Percentiles rank a stretch among this genome's conserved stretches.
These are phyloP conservation scores for Aphaenogaster ashmeadi DNA, from an alignment of 1,140 invertebrate species.

Conservation along the genomic window DNA sequence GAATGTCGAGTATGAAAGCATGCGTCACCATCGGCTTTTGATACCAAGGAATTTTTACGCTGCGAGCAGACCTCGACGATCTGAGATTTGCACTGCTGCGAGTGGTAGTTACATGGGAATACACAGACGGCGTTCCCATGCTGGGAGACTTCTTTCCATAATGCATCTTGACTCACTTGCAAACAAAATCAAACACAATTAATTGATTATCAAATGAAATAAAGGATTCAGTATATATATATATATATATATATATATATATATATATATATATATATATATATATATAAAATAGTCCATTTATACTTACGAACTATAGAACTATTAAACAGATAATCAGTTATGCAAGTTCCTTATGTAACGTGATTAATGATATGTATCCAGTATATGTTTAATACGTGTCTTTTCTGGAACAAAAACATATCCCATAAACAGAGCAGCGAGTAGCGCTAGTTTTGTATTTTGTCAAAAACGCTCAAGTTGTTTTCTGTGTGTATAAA, in stretches of 20 bases:
- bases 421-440: background rate
- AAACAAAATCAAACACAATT: background rate
- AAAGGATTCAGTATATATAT: background rate
- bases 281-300: background rate
- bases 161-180: slow-evolving; percentile 86
- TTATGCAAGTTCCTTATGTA: background rate
- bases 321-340: background rate
- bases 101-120: slow-evolving; percentile 93
- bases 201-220: slow-evolving; percentile 12
- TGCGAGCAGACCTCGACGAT: slow-evolving; percentile 92
- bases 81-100: slow-evolving; percentile 93
- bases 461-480: background rate
- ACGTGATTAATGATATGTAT: slow-evolving; percentile 6
- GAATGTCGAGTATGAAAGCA: slow-evolving; percentile 92
- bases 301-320: slow-evolving; percentile 30
- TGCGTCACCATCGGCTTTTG: slow-evolving; percentile 93
- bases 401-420: background rate
- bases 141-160: slow-evolving; percentile 91
- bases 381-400: background rate
- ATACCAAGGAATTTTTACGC: slow-evolving; percentile 94
- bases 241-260: no score
- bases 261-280: no score
- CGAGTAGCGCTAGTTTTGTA: background rate
- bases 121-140: slow-evolving; percentile 94
- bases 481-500: background rate